Evolutionary conservation across 2,797 vertebrate genomes (phyloP).

Genomic region (Sphaeramia orbicularis): DNA sequence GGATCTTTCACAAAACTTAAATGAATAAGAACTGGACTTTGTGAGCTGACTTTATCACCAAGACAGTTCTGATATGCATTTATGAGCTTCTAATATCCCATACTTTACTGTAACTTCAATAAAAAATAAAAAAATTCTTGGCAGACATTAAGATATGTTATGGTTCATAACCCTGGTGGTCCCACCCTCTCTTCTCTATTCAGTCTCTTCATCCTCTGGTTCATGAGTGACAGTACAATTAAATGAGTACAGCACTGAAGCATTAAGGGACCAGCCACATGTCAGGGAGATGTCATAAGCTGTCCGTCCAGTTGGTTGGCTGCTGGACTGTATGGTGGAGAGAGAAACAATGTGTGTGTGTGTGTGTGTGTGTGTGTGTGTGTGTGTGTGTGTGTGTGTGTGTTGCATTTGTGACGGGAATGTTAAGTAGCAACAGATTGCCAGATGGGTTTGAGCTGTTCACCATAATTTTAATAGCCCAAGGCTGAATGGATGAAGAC

Average conservation of each 20-base stretch:
- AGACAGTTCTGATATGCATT: slow-evolving; percentile 38
- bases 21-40: slow-evolving; percentile 35
- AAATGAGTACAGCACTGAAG: slow-evolving; percentile 61
- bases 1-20: slow-evolving; percentile 26
- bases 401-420: slow-evolving; percentile 52
- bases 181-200: slow-evolving; percentile 16
- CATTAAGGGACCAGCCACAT: slow-evolving; percentile 65
- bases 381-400: neutral
- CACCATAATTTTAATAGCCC: slow-evolving; percentile 50
- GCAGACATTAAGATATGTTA: slow-evolving; percentile 31
- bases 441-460: slow-evolving; percentile 50
- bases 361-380: slow-evolving; percentile 10
- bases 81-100: slow-evolving; percentile 20
- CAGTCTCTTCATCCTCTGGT: slow-evolving; percentile 40
- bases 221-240: slow-evolving; percentile 76
- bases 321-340: slow-evolving; percentile 22
- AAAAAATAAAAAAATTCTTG: slow-evolving; percentile 5
- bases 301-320: slow-evolving; percentile 48
- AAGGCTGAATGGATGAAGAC: slow-evolving; percentile 32
- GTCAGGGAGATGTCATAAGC: slow-evolving; percentile 68
- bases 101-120: slow-evolving; percentile 20
- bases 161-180: slow-evolving; percentile 36
- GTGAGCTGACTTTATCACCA: slow-evolving; percentile 29
- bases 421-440: slow-evolving; percentile 61
- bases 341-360: slow-evolving; percentile 18